Evolutionary conservation across 1,140 invertebrate species (phyloP), one percentile per base, ranked within the genome.

Genomic region (Cataglyphis hispanica): DNA sequence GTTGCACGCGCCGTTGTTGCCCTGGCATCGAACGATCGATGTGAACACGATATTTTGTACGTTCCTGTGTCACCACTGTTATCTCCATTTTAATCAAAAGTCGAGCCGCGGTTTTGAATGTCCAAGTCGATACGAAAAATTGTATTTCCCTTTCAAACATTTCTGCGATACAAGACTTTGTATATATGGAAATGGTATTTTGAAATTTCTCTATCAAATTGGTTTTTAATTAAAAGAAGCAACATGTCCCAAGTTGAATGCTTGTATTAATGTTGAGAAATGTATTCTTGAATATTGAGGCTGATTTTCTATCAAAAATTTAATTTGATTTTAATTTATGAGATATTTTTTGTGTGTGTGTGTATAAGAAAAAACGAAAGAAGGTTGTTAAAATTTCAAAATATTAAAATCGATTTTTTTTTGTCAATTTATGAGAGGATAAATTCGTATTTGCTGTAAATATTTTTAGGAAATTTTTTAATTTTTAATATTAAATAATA

Each of bases 71-170:
- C 70, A 81, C 66, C 50, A 53, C 67, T n/a, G 78, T 83, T 83
- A 83, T 83, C 78, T 83, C 67, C 67, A 46, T 60, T 83, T 83
- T 83, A 83, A 83, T 83, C 78, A 43, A 72, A 83, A 83, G 66
- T 70, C 78, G 53, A 83, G 60, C 46, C 67, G 78, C 78, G 67
- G 53, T 74, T 72, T 83, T 53, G 67, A 81, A 72, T 60, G 50
- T 70, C 53, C 25, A 74, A 83, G 78, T 61, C 53, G 53, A 43
- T 25, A 16, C 34, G 67, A 83, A 40, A 60, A 72, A 83, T 83
- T 83, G 56, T 83, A 83, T 61, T 83, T 63, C 37, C 53, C n/a
- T 83, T 43, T 40, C 56, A 37, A 31, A 83, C 78, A 46, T 46
- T 46, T 19, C 67, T 69, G 37, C 64, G 64, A 16, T 83, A 46